phyloP scores from a whole-genome alignment of 2,888 invertebrate species.

The Watsonalla binaria region DNA sequence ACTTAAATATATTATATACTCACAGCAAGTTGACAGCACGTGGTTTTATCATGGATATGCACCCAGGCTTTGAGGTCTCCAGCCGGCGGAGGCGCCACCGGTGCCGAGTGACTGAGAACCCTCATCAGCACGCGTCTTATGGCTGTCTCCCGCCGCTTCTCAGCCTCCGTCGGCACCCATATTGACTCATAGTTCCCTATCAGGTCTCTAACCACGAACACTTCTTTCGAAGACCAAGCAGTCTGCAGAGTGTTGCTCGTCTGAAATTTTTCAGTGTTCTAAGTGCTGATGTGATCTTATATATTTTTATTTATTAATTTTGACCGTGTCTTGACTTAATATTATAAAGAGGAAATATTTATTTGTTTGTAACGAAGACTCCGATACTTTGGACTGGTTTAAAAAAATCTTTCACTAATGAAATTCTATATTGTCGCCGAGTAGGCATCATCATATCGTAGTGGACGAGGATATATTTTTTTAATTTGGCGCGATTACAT shows the following conservation, averaged over 20 bases:
- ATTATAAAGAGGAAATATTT: too few species aligned
- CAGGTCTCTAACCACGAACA: constrained; percentile 87
- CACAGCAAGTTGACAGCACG: constrained; percentile 80
- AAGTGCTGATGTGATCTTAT: neutral
- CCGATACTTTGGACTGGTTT: too few species aligned
- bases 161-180: constrained; percentile 88
- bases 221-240: constrained; percentile 82
- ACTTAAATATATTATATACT: constrained; percentile 25
- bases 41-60: constrained; percentile 81
- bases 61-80: constrained; percentile 91
- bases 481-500: too few species aligned
- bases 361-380: too few species aligned
- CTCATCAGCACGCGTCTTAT: constrained; percentile 86
- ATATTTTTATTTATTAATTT: too few species aligned
- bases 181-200: constrained; percentile 86
- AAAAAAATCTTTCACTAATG: too few species aligned
- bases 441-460: too few species aligned
- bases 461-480: too few species aligned
- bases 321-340: too few species aligned
- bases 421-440: too few species aligned
- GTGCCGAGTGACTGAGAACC: constrained; percentile 80
- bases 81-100: constrained; percentile 81
- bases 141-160: constrained; percentile 85
- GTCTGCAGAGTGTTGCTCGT: constrained; percentile 67
- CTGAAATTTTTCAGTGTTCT: constrained; percentile 23